These are phyloP conservation scores for Apis dorsata DNA, from an alignment of 1,140 invertebrate genomes.

Conservation along the genomic window DNA sequence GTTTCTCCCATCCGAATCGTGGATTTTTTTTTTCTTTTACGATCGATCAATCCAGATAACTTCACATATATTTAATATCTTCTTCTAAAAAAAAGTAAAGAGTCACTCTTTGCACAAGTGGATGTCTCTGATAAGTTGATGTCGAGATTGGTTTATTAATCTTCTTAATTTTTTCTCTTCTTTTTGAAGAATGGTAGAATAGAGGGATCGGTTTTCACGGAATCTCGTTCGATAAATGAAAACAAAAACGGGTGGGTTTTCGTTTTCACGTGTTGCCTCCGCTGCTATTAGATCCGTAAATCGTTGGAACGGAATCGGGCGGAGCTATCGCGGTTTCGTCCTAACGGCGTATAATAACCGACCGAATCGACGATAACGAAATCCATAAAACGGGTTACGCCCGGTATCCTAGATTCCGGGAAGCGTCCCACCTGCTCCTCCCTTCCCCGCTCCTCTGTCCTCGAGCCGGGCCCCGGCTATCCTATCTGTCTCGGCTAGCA, in stretches of 20 bases:
- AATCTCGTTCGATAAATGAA: neutral
- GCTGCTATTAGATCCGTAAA: slow-evolving; percentile 5
- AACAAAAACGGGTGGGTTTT: neutral
- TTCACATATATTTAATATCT: too few species aligned
- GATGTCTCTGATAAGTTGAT: too few species aligned
- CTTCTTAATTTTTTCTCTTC: neutral
- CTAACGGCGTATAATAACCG: slow-evolving; percentile 41
- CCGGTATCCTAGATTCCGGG: slow-evolving; percentile 32
- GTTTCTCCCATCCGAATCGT: too few species aligned
- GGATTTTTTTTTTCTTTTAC: too few species aligned
- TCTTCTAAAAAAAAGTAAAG: too few species aligned
- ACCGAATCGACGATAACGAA: slow-evolving; percentile 42
- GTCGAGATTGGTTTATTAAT: too few species aligned
- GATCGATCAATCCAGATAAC: too few species aligned
- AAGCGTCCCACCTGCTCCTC: slow-evolving; percentile 11
- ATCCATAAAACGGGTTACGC: slow-evolving; percentile 51
- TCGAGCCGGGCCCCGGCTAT: neutral
- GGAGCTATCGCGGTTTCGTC: slow-evolving; percentile 14
- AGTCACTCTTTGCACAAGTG: too few species aligned
- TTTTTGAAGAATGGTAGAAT: neutral
- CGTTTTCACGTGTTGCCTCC: neutral
- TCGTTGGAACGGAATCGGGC: slow-evolving; percentile 26
- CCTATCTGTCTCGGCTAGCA: slow-evolving; percentile 16
- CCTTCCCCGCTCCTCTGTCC: neutral
- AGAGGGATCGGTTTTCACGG: neutral